Evolutionary conservation across 2,888 invertebrate genomes (phyloP).

Genomic region (Aleiodes testaceus): DNA sequence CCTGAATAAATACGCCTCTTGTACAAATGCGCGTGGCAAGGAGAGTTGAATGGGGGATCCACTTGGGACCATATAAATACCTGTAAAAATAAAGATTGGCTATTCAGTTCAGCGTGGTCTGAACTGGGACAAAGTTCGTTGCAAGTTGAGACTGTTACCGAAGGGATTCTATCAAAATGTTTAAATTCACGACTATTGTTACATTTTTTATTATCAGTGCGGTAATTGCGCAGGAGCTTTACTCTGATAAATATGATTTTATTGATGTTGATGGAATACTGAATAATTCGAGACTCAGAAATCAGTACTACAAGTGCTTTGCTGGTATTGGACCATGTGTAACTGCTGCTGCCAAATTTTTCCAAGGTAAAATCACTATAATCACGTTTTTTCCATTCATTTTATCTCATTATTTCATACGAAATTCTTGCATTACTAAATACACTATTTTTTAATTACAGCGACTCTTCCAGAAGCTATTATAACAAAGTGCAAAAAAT

Average conservation of each 20-base stretch:
- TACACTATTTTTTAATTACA: conserved; percentile 36
- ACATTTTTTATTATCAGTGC: conserved; percentile 13
- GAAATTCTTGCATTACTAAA: not conserved
- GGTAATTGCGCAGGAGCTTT: conserved; percentile 36
- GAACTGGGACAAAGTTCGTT: conserved; percentile 6
- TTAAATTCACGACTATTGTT: not conserved
- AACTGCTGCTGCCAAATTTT: conserved; percentile 55
- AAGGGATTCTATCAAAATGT: not conserved
- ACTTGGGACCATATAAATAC: conserved; percentile 41
- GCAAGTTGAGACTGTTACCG: not conserved
- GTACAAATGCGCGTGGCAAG: not conserved
- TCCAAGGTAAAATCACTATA: conserved; percentile 45
- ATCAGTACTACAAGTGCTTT: conserved; percentile 59
- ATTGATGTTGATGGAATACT: conserved; percentile 60
- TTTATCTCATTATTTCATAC: too few species aligned
- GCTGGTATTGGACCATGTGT: conserved; percentile 54
- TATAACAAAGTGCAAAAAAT: conserved; percentile 51
- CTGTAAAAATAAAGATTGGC: conserved; percentile 20
- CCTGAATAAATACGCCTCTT: not conserved
- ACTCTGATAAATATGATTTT: conserved; percentile 56
- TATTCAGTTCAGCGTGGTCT: conserved; percentile 9
- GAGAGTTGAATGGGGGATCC: conserved; percentile 21
- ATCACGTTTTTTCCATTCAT: too few species aligned
- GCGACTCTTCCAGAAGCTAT: conserved; percentile 51
- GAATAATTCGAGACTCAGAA: conserved; percentile 53